These are phyloP conservation scores for Anticlea derivata DNA, from an alignment of 2,888 invertebrate species.

Conservation along the genomic window DNA sequence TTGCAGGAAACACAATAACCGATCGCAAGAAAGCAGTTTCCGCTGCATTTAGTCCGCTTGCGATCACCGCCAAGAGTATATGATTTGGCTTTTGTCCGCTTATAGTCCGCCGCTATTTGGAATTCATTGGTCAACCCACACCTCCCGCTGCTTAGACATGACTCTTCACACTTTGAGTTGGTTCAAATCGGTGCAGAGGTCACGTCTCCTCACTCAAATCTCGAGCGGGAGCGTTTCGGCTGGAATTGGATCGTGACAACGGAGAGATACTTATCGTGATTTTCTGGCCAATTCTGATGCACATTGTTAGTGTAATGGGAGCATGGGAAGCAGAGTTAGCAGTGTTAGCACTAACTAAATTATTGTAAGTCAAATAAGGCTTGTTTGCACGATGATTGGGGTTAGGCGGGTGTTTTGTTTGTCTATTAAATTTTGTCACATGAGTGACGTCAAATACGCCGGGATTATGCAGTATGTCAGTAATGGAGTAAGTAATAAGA, in stretches of 20 bases:
- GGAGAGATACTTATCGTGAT: conserved; percentile 81
- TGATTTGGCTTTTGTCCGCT: conserved; percentile 3
- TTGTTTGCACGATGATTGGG: conserved; percentile 66
- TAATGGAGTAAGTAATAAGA: neutral
- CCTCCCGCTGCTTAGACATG: conserved; percentile 78
- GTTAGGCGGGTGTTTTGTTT: conserved; percentile 56
- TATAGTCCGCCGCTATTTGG: conserved; percentile 8
- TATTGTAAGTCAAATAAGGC: conserved; percentile 75
- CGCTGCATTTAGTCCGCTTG: conserved; percentile 3
- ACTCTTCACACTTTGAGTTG: conserved; percentile 77
- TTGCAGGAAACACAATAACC: too few species aligned
- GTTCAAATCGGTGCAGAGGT: conserved; percentile 69
- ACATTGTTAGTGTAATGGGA: conserved; percentile 76
- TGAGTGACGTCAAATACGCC: conserved; percentile 47
- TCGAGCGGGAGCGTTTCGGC: conserved; percentile 75
- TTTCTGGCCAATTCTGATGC: conserved; percentile 80
- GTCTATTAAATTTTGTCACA: conserved; percentile 58
- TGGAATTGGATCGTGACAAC: conserved; percentile 82
- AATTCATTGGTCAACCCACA: conserved; percentile 55
- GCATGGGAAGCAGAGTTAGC: conserved; percentile 75
- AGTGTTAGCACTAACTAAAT: conserved; percentile 64
- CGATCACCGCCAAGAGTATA: neutral
- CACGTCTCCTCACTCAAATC: conserved; percentile 80
- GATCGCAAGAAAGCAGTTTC: neutral
- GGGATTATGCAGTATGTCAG: conserved; percentile 8